phyloP scores from a whole-genome alignment of 2,797 vertebrate species.

The Mormyrops boulengeri region DNA sequence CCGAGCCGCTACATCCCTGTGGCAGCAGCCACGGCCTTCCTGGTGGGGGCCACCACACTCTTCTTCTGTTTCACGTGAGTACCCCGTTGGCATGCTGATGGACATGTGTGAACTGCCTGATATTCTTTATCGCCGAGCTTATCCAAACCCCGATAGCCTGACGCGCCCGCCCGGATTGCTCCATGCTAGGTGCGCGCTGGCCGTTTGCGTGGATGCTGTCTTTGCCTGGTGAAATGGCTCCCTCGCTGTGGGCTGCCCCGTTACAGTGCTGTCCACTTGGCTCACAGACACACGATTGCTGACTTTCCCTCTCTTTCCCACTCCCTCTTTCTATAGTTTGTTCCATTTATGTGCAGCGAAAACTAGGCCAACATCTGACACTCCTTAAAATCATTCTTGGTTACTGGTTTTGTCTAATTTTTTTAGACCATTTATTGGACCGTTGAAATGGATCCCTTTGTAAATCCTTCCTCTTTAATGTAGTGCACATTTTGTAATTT shows the following conservation, averaged over 20 bases:
- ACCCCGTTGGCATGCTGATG: background rate
- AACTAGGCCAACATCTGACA: conserved; percentile 20
- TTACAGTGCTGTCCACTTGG: background rate
- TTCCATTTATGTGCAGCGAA: background rate
- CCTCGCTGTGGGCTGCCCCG: background rate
- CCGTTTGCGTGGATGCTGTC: background rate
- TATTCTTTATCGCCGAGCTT: background rate
- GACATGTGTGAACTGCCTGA: background rate
- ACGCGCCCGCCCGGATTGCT: background rate
- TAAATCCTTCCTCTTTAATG: background rate
- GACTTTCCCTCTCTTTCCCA: background rate
- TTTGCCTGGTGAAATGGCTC: background rate
- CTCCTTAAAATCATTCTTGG: background rate
- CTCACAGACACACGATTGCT: background rate
- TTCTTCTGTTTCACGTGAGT: conserved; percentile 99
- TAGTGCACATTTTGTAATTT: background rate
- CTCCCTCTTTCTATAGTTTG: background rate
- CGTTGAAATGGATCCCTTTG: background rate
- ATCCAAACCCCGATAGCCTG: background rate
- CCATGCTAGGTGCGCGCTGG: too few relatives aligned
- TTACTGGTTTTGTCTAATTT: conserved; percentile 3
- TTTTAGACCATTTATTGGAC: background rate
- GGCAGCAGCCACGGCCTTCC: conserved; percentile 85
- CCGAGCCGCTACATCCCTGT: conserved; percentile 95
- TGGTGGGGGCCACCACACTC: conserved; percentile 89